Percentiles rank a stretch among this genome's conserved stretches.
Evolutionary conservation across 2,113 vertebrate genomes (phyloP).

Genomic region (Percopsis transmontana): DNA sequence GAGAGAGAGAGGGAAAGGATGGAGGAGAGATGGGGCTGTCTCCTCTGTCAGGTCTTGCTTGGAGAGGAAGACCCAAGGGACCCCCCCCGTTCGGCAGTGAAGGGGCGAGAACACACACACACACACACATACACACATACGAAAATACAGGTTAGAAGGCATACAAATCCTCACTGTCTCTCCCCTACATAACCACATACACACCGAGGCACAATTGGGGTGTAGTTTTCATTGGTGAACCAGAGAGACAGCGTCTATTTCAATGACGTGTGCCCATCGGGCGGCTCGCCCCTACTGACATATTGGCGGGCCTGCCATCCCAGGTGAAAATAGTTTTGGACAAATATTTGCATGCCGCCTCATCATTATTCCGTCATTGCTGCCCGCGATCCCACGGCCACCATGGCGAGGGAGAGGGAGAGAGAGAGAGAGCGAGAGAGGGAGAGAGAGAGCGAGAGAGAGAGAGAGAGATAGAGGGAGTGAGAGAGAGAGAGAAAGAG

Average conservation of each 20-base stretch:
- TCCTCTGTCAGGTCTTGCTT: constrained; percentile 66
- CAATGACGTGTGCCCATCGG: constrained; percentile 39
- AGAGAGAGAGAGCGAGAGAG: background rate
- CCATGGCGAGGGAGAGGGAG: too few relatives aligned
- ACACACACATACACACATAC: background rate
- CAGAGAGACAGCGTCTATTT: constrained; percentile 42
- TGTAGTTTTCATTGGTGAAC: constrained; percentile 17
- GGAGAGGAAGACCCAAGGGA: constrained; percentile 58
- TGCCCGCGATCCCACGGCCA: constrained; percentile 15
- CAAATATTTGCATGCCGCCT: constrained; percentile 37
- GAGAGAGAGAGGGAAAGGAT: background rate
- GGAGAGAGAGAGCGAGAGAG: background rate
- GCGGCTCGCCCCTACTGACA: constrained; percentile 26
- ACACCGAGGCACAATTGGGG: constrained; percentile 25
- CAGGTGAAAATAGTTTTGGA: constrained; percentile 31
- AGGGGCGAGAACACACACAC: constrained; percentile 1
- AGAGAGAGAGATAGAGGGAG: background rate
- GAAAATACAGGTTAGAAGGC: background rate
- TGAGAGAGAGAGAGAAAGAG: background rate
- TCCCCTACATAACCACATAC: constrained; percentile 5
- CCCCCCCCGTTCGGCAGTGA: constrained; percentile 38
- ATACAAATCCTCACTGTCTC: background rate
- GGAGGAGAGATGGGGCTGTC: constrained; percentile 58
- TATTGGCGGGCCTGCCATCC: constrained; percentile 14
- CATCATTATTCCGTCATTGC: constrained; percentile 17